Percentiles rank a stretch among this genome's conserved stretches.
Evolutionary conservation across 2,797 vertebrate species (phyloP).

Genomic region (Scomberomorus guttatus): DNA sequence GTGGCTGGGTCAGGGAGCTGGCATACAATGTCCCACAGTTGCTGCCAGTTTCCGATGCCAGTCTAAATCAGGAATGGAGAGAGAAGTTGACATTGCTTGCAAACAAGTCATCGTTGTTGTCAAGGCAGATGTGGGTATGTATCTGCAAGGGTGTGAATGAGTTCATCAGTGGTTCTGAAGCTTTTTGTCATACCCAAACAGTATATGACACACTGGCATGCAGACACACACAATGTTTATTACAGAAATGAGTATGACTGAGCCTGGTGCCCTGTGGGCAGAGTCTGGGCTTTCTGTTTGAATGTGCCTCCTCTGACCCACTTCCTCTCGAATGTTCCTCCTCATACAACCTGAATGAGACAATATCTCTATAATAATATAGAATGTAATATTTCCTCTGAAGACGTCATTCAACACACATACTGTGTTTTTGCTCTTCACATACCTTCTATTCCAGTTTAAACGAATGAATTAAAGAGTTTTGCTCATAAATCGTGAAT

Average conservation of each 20-base stretch:
- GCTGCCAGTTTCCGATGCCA: constrained; percentile 71
- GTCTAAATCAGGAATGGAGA: constrained; percentile 73
- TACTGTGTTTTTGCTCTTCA: not conserved
- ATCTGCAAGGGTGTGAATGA: not conserved
- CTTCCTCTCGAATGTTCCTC: constrained; percentile 53
- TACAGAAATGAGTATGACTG: constrained; percentile 1
- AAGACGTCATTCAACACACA: not conserved
- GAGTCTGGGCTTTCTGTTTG: constrained; percentile 35
- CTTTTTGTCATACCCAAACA: constrained; percentile 15
- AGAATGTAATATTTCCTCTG: no score
- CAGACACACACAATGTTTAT: constrained; percentile 17
- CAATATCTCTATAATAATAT: no score
- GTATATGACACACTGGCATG: constrained; percentile 1
- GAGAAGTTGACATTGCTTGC: constrained; percentile 57
- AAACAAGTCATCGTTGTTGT: constrained; percentile 63
- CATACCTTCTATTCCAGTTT: not conserved
- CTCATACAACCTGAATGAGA: constrained; percentile 30
- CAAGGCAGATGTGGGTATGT: constrained; percentile 45
- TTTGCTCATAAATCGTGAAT: not conserved
- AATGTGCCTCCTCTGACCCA: constrained; percentile 58
- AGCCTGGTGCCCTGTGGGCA: constrained; percentile 26
- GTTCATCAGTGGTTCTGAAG: constrained; percentile 1
- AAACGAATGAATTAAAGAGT: not conserved
- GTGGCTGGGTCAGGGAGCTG: constrained; percentile 67
- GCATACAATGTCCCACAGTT: constrained; percentile 66